Evolutionary conservation across 1,140 invertebrate species (phyloP).

Genomic region (Lethrus apterus): DNA sequence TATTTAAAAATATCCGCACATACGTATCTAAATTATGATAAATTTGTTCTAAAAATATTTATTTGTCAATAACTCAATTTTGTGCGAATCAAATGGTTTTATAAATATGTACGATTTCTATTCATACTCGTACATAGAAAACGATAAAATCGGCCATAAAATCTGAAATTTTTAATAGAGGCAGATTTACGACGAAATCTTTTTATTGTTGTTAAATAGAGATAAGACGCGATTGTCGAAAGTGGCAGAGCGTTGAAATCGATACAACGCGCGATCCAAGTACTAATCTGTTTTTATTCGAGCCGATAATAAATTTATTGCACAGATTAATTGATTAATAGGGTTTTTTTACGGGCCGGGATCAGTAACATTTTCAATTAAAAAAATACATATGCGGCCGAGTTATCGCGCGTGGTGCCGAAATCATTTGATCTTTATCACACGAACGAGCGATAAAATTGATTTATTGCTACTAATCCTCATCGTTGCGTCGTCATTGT

Average conservation of each 20-base stretch:
- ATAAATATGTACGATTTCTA: too few relatives aligned
- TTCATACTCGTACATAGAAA: too few relatives aligned
- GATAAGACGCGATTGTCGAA: slow-evolving; percentile 2
- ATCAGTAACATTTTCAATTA: slow-evolving; percentile 11
- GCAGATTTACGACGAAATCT: background rate
- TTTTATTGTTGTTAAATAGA: slow-evolving; percentile 1
- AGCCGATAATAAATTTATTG: slow-evolving; percentile 12
- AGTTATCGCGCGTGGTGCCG: background rate
- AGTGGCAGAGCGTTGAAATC: background rate
- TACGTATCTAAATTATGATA: too few relatives aligned
- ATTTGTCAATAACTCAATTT: too few relatives aligned
- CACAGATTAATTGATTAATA: slow-evolving; percentile 17
- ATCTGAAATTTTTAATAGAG: slow-evolving; percentile 10
- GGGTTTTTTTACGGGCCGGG: slow-evolving; percentile 6
- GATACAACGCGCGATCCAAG: background rate
- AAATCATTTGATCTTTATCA: slow-evolving; percentile 7
- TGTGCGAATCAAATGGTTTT: too few relatives aligned
- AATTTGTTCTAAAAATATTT: too few relatives aligned
- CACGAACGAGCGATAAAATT: slow-evolving; percentile 7
- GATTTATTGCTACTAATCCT: slow-evolving; percentile 14
- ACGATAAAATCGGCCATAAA: too few relatives aligned
- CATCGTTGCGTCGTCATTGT: too few relatives aligned
- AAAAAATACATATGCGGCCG: slow-evolving; percentile 3
- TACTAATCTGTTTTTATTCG: slow-evolving; percentile 15
- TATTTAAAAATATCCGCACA: too few relatives aligned